A percentile compares a stretch with the other conserved stretches of the same genome.
These are phyloP conservation scores for Megalops cyprinoides DNA, from an alignment of 2,797 vertebrate species.

Conservation along the genomic window DNA sequence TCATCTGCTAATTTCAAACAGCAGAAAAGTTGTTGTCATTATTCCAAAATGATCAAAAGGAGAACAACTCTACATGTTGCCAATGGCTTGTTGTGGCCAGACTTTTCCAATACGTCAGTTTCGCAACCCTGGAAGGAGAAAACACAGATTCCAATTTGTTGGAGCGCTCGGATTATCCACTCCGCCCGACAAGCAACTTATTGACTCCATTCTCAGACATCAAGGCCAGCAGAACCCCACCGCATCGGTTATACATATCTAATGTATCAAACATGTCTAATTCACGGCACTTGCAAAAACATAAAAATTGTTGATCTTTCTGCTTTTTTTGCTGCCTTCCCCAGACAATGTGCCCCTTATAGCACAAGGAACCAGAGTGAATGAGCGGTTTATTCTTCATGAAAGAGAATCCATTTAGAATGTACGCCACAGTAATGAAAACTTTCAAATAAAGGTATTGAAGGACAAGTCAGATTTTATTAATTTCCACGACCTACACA, in stretches of 20 bases:
- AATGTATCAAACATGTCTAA: background rate
- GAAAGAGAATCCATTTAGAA: conserved; percentile 7
- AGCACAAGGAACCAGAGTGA: background rate
- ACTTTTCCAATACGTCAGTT: too few species aligned
- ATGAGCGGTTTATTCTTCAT: background rate
- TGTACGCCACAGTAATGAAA: background rate
- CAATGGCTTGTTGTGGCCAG: too few species aligned
- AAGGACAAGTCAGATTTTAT: background rate
- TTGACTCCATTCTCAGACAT: too few species aligned
- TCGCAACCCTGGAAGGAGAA: too few species aligned
- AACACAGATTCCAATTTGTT: too few species aligned
- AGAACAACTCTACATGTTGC: too few species aligned
- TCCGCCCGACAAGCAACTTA: too few species aligned
- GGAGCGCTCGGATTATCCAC: too few species aligned
- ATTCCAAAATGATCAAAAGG: background rate
- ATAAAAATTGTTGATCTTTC: background rate
- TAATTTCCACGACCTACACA: conserved; percentile 1
- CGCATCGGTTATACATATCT: too few species aligned
- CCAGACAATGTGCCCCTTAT: background rate
- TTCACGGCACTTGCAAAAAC: background rate
- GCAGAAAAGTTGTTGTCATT: background rate
- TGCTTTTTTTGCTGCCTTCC: background rate
- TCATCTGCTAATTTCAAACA: too few species aligned
- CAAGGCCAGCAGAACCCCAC: too few species aligned
- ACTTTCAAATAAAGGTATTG: background rate